Conservation (phyloP, 2,797 vertebrate species). For the Poeciliopsis gracilis region DNA sequence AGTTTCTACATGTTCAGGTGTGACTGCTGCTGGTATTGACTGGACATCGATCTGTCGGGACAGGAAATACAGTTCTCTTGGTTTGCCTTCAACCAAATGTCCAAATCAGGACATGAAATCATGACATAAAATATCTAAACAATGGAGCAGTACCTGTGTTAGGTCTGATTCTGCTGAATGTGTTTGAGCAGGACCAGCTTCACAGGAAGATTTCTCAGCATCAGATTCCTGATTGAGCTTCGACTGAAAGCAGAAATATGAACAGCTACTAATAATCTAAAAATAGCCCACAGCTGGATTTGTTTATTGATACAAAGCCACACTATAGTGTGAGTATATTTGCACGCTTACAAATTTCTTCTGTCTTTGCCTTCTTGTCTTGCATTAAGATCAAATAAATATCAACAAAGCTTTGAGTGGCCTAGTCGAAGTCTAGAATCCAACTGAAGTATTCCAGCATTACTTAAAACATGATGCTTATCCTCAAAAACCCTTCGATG, state of each 20-base stretch:
- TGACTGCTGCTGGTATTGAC: slow-evolving; percentile 4
- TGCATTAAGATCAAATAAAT: background rate
- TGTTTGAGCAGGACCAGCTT: slow-evolving; percentile 21
- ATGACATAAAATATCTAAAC: background rate
- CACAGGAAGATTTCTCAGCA: slow-evolving; percentile 12
- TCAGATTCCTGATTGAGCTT: slow-evolving; percentile 22
- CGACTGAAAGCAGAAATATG: slow-evolving; percentile 27
- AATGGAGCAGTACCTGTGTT: slow-evolving; percentile 40
- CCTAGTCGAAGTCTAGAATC: background rate
- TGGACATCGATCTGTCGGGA: slow-evolving; percentile 43
- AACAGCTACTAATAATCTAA: background rate
- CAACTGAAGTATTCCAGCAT: background rate
- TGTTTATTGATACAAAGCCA: background rate
- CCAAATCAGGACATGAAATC: background rate
- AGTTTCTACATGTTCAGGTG: slow-evolving; percentile 18
- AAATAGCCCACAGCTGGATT: slow-evolving; percentile 4
- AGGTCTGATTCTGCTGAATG: slow-evolving; percentile 20
- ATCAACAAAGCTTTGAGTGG: background rate
- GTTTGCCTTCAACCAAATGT: background rate
- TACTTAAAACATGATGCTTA: background rate
- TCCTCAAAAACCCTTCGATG: background rate
- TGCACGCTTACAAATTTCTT: background rate
- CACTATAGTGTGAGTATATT: background rate
- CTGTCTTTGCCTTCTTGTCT: background rate
- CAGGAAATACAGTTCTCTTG: slow-evolving; percentile 1